Percentiles rank a stretch among this genome's conserved stretches.
phyloP scores from a whole-genome alignment of 2,888 invertebrate genomes.

The Phlogophora meticulosa region DNA sequence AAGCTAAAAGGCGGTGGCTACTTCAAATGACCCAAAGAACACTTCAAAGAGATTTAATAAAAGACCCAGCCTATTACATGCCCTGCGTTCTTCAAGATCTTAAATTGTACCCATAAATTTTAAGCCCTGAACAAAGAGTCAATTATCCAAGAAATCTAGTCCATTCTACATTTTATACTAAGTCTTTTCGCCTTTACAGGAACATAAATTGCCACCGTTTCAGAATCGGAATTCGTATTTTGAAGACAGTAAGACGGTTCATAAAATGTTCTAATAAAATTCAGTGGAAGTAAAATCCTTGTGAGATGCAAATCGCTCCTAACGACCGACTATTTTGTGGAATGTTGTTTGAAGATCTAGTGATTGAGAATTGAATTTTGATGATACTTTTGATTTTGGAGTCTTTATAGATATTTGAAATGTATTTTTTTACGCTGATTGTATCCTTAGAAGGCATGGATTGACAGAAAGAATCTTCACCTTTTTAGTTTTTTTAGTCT shows the following conservation, averaged over 20 bases:
- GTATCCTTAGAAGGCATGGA: background rate
- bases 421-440: background rate
- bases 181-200: constrained; percentile 36
- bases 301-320: constrained; percentile 39
- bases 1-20: background rate
- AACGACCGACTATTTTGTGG: constrained; percentile 29
- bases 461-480: background rate
- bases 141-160: constrained; percentile 44
- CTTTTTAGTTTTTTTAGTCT: too few species aligned
- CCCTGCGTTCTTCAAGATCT: background rate
- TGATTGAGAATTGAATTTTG: constrained; percentile 14
- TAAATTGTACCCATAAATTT: constrained; percentile 15
- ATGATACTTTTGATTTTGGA: background rate
- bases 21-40: background rate
- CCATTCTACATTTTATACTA: constrained; percentile 22
- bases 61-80: background rate
- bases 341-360: constrained; percentile 9
- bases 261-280: constrained; percentile 44
- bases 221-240: constrained; percentile 44
- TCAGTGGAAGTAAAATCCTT: constrained; percentile 31
- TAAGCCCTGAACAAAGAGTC: constrained; percentile 29
- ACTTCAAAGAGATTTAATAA: background rate
- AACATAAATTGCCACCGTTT: constrained; percentile 48
- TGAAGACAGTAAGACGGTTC: constrained; percentile 29
- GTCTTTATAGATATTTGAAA: background rate